Base-by-base conservation (phyloP, 2,888 invertebrate genomes). In the Venusia cambrica region DNA sequence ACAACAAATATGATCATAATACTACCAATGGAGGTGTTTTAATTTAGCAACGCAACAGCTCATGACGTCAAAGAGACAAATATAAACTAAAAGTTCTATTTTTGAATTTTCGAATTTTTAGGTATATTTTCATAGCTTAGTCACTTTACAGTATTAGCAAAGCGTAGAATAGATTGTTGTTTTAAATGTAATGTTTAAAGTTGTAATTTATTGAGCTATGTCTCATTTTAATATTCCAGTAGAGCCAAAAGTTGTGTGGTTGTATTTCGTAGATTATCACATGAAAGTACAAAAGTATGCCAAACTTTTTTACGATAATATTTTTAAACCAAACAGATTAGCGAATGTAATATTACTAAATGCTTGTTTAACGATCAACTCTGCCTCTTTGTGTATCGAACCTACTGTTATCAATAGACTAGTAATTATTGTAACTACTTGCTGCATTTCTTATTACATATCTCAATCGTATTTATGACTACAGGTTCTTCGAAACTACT, bases 241-340 rank as follows among this genome's bases (percentile, higher is more conserved):
- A n/a, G 32, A 47, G 63, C 60, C 62, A 68, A 67, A 64, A 14
- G 28, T 30, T 38, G 46, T 41, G 38, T 50, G 47, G 48, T 44
- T 42, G 31, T 54, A 57, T 45, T 44, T 43, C 27, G 30, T 31
- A 12, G 9, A 30, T 13, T 25, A 51, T 32, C 27, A 30, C 62
- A 54, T 44, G 43, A 60, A 57, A 73, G 71, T 73, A 75, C 75
- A 76, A 75, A 66, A 58, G 33, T 58, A 59, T 72, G 76, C 76
- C 76, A 77, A 76, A 69, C 60, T 60, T 67, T 66, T 63, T 56
- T 49, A 62, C 34, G 9, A 42, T 22, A 3, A 15, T 26, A 31
- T 26, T 26, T 27, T 28, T 30, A 30, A 21, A 27, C 5, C 12
- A 16, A 12, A 14, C 18, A 5, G 12, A 20, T 34, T 18, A 26